Base-by-base conservation (phyloP, 1,140 invertebrate species). In the Drosophila albomicans region DNA sequence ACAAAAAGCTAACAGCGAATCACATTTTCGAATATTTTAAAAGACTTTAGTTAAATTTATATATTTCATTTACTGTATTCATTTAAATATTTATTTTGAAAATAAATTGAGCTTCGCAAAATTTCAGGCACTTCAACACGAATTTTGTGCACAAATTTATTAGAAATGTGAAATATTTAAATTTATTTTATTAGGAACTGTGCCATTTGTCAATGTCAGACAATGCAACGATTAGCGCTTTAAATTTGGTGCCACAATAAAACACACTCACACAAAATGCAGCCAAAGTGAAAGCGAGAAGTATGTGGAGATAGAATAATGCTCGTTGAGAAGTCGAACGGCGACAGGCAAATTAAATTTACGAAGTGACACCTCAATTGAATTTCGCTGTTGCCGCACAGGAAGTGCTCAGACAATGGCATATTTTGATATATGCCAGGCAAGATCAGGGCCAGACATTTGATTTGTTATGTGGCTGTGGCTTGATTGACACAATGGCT, bases 401-500 rank as follows among this genome's bases (percentile, higher is more conserved):
- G 54, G 54, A 57, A 57, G 54, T 57, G 54, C 54, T 38, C 15
- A 64, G 56, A 70, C 59, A 62, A 56, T 69, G 48, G 59, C 59
- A 70, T 71, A 75, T 71, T 72, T 71, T 70, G 66, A 66, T 62
- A 67, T 71, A 64, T 64, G 73, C 62, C 67, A 75, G 68, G 8
- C 41, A 38, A 71, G 73, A 71, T 75, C 59, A 64, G 41, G 58
- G 38, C 35, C 68, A 71, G 61, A 70, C 59, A 46, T 75, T 75
- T 75, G 73, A 71, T 75, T 75, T 75, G 68, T 71, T 59, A 46
- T 71, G 54, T 65, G 68, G 59, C 61, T 75, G 20, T 25, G 68
- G 28, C 81, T 74, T 84, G 81, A 84, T 84, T 84, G 81, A 81
- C 81, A 84, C 81, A 84, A 85, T 85, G 77, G 81, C 77, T 85